Percentiles rank a stretch among this genome's conserved stretches.
phyloP scores from a whole-genome alignment of 1,140 invertebrate species.

The Calycopis cecrops region DNA sequence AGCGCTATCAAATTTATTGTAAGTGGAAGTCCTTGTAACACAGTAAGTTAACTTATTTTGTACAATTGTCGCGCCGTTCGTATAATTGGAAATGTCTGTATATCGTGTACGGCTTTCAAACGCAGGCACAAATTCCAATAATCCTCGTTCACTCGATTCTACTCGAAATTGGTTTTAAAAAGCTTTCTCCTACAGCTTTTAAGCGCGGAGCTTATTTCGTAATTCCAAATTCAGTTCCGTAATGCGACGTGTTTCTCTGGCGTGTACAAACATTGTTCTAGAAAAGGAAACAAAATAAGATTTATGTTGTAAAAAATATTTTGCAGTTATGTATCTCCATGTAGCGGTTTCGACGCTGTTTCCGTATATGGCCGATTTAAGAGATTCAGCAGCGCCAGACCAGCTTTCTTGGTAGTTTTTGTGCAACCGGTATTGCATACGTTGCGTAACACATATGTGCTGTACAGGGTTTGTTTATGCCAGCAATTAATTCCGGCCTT shows the following conservation, averaged over 20 bases:
- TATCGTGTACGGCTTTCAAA: neutral
- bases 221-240: constrained; percentile 10
- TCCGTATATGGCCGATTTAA: constrained; percentile 49
- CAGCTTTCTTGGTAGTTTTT: constrained; percentile 57
- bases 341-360: constrained; percentile 26
- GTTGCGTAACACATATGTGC: constrained; percentile 23
- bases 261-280: constrained; percentile 13
- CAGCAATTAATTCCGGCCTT: neutral
- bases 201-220: neutral
- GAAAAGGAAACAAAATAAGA: constrained; percentile 16
- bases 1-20: too few relatives aligned
- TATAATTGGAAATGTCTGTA: neutral
- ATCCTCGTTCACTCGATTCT: neutral
- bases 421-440: constrained; percentile 31
- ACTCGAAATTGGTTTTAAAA: constrained; percentile 7
- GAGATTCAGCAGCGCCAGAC: constrained; percentile 56
- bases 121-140: constrained; percentile 2
- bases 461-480: constrained; percentile 29
- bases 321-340: constrained; percentile 26
- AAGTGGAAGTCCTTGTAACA: too few relatives aligned
- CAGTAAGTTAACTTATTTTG: too few relatives aligned
- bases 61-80: too few relatives aligned
- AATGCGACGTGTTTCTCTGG: neutral
- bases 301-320: constrained; percentile 26
- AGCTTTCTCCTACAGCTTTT: constrained; percentile 2